Conservation (phyloP, 2,888 invertebrate genomes). For the Nomada flava region DNA sequence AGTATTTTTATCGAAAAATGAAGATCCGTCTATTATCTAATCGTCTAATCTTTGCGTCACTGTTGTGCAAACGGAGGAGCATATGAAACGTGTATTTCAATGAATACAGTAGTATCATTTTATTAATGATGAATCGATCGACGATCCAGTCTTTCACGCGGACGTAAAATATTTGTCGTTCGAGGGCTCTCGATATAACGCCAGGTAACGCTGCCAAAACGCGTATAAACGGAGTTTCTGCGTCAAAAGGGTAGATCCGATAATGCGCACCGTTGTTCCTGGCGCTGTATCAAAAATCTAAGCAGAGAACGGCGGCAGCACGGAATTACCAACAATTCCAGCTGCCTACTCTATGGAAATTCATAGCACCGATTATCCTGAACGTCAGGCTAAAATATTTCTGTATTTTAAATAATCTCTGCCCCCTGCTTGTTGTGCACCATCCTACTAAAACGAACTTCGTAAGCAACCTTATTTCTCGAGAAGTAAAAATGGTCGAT, state of each 20-base stretch:
- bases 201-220: constrained; percentile 11
- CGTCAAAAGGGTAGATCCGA: background rate
- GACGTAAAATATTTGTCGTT: background rate
- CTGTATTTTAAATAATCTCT: too few species aligned
- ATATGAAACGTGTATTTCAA: too few species aligned
- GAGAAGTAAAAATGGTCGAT: too few species aligned
- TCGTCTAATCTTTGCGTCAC: background rate
- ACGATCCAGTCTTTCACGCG: too few species aligned
- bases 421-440: too few species aligned
- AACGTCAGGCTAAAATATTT: too few species aligned
- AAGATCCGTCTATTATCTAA: constrained; percentile 3
- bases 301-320: background rate
- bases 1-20: background rate
- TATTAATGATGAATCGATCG: too few species aligned
- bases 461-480: too few species aligned
- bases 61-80: background rate
- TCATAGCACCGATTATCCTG: background rate
- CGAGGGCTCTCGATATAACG: background rate
- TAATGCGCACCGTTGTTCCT: background rate
- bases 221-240: background rate
- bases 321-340: constrained; percentile 2
- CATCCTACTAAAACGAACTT: too few species aligned
- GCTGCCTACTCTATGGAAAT: background rate
- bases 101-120: too few species aligned
- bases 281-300: constrained; percentile 18